These are phyloP conservation scores for Ophthalmolycus amberensis DNA, from an alignment of 2,113 vertebrate species.

Conservation along the genomic window DNA sequence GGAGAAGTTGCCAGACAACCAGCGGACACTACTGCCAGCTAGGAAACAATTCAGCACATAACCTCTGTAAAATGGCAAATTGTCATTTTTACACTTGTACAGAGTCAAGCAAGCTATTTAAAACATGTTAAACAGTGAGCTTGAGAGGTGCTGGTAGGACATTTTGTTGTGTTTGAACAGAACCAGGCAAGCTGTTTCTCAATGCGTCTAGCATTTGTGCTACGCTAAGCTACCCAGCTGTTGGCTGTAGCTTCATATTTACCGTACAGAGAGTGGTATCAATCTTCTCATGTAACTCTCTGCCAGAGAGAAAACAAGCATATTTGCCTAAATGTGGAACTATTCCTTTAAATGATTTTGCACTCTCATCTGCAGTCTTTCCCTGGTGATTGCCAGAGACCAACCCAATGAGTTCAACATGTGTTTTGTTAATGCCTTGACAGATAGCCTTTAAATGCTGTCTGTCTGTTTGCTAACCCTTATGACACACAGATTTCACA, in stretches of 20 bases:
- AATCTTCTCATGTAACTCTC: neutral
- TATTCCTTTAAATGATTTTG: neutral
- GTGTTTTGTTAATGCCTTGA: slow-evolving; percentile 17
- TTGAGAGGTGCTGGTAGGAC: neutral
- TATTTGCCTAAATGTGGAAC: neutral
- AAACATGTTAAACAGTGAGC: neutral
- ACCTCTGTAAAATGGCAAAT: neutral
- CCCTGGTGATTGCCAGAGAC: neutral
- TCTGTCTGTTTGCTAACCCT: slow-evolving; percentile 11
- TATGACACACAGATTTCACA: neutral
- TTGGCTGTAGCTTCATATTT: neutral
- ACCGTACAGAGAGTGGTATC: neutral
- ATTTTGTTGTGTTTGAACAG: neutral
- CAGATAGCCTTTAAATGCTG: slow-evolving; percentile 5
- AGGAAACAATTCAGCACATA: neutral
- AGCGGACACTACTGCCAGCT: neutral
- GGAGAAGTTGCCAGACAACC: neutral
- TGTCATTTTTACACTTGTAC: neutral
- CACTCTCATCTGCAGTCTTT: neutral
- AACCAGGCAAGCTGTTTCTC: too few relatives aligned
- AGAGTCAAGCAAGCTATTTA: neutral
- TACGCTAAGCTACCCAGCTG: neutral
- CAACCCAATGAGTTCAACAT: slow-evolving; percentile 17
- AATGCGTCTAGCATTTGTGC: too few relatives aligned
- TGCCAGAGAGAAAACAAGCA: neutral